Evolutionary conservation across 2,888 invertebrate species (phyloP).

Genomic region (Drosophila pseudotakahashii): DNA sequence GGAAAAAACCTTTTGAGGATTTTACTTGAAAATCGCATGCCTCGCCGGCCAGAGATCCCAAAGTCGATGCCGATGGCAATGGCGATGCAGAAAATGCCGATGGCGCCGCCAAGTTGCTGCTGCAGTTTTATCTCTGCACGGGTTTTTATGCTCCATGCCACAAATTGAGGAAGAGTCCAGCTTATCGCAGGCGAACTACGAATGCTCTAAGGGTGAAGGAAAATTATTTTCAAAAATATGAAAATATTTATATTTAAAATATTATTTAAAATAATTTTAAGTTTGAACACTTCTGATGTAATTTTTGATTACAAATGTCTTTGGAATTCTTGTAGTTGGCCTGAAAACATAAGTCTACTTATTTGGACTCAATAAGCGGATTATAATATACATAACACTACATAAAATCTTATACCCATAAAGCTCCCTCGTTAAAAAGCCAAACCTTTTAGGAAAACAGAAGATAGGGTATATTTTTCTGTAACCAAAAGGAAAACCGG

Average conservation of each 20-base stretch:
- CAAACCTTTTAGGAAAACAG: neutral
- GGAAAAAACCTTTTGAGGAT: constrained; percentile 42
- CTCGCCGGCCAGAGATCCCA: constrained; percentile 46
- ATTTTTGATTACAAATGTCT: too few species aligned
- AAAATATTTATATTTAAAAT: too few species aligned
- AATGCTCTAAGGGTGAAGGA: constrained; percentile 45
- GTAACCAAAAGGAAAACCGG: constrained; percentile 11
- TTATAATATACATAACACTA: too few species aligned
- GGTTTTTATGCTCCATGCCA: constrained; percentile 64
- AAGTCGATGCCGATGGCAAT: constrained; percentile 56
- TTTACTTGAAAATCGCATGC: constrained; percentile 57
- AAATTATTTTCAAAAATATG: too few species aligned
- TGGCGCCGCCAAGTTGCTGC: constrained; percentile 71
- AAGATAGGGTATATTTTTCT: neutral
- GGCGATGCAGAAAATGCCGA: constrained; percentile 45
- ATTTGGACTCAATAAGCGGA: too few species aligned
- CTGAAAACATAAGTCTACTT: too few species aligned
- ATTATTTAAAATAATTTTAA: too few species aligned
- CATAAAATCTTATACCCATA: too few species aligned
- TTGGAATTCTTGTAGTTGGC: too few species aligned
- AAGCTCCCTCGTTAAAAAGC: neutral
- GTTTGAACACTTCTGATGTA: too few species aligned
- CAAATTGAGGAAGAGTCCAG: constrained; percentile 16
- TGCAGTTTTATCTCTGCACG: constrained; percentile 71
- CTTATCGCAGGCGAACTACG: constrained; percentile 7